phyloP scores from a whole-genome alignment of 2,888 invertebrate genomes.

The Silvanus unidentatus region DNA sequence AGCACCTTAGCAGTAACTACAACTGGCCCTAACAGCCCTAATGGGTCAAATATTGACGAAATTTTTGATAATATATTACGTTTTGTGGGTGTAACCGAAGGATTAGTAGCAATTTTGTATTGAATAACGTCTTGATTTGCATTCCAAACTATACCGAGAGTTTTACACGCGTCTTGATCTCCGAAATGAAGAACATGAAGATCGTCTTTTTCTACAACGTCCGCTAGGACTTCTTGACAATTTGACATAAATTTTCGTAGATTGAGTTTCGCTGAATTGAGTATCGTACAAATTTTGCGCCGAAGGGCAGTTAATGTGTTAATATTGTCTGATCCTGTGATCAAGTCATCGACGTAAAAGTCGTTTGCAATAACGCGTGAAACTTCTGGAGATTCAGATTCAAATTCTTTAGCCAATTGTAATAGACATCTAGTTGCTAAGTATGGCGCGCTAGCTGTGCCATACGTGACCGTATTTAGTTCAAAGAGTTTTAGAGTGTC shows the following conservation, averaged over 20 bases:
- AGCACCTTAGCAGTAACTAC: conserved; percentile 12
- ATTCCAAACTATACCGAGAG: conserved; percentile 7
- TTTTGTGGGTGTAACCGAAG: conserved; percentile 2
- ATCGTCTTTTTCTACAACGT: too few relatives aligned
- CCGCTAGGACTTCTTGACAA: too few relatives aligned
- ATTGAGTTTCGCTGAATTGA: neutral
- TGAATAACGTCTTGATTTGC: neutral
- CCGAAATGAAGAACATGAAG: neutral
- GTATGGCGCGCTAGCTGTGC: conserved; percentile 4
- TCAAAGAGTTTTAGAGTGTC: neutral
- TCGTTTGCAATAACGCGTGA: neutral
- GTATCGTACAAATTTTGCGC: neutral
- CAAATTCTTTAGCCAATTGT: neutral
- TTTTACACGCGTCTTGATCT: conserved; percentile 9
- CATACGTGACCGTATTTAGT: conserved; percentile 6
- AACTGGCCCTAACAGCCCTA: conserved; percentile 14
- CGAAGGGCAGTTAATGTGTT: neutral
- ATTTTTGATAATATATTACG: conserved; percentile 12
- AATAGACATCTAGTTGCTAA: conserved; percentile 6
- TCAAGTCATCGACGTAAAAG: conserved; percentile 14
- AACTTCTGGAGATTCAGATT: neutral
- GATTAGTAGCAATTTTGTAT: neutral
- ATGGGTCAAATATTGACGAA: conserved; percentile 14
- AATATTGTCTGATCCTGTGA: conserved; percentile 8
- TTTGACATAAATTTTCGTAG: conserved; percentile 16